phyloP scores from a whole-genome alignment of 1,140 invertebrate genomes.

The Hypothenemus hampei region DNA sequence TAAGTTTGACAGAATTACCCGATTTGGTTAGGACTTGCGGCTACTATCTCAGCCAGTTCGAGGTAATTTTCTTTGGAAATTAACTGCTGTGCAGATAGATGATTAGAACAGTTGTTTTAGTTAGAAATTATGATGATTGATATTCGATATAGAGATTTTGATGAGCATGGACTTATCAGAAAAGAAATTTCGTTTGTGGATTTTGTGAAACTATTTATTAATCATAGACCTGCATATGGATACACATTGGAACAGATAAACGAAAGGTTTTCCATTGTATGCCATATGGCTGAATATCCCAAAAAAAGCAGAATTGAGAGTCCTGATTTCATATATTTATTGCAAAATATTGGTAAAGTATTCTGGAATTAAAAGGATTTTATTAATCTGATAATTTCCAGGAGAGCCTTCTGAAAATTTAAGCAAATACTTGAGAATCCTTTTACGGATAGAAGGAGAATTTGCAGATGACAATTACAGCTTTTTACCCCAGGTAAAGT shows the following conservation, averaged over 20 bases:
- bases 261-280: constrained; percentile 29
- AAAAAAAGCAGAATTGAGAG: constrained; percentile 18
- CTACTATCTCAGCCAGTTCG: constrained; percentile 66
- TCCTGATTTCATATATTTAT: constrained; percentile 30
- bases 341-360: constrained; percentile 27
- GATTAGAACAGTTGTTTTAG: constrained; percentile 45
- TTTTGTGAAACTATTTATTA: constrained; percentile 67
- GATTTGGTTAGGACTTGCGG: constrained; percentile 69
- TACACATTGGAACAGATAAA: constrained; percentile 42
- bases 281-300: constrained; percentile 20
- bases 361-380: not conserved
- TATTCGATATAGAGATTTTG: constrained; percentile 56
- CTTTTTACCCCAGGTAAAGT: constrained; percentile 34
- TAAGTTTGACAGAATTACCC: constrained; percentile 60
- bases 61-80: constrained; percentile 43
- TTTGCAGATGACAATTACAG: constrained; percentile 29
- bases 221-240: constrained; percentile 60
- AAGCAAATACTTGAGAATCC: constrained; percentile 26
- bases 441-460: constrained; percentile 19
- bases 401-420: constrained; percentile 27
- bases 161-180: constrained; percentile 48
- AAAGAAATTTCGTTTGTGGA: constrained; percentile 62
- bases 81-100: not conserved
- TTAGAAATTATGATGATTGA: constrained; percentile 64
- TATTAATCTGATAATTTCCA: constrained; percentile 15